Conservation (phyloP, 2,113 vertebrate genomes). For the Dasyprocta punctata region DNA sequence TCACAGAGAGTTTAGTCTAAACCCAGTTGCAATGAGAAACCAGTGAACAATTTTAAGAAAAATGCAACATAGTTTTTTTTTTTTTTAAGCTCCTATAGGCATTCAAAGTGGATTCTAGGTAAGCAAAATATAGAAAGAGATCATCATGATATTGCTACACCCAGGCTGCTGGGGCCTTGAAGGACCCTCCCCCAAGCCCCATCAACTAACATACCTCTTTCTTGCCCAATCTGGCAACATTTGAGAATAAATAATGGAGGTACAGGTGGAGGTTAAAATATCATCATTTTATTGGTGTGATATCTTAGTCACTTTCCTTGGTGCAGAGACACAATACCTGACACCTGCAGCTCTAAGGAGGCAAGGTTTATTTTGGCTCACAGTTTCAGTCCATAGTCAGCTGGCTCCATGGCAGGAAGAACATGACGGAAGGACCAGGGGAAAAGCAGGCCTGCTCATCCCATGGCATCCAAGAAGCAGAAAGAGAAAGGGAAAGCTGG, state of each 20-base stretch:
- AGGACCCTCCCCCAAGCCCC: background rate
- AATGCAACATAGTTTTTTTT: background rate
- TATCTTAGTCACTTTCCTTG: background rate
- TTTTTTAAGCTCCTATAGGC: background rate
- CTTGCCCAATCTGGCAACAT: background rate
- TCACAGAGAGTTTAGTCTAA: background rate
- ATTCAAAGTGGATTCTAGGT: background rate
- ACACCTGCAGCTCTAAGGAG: background rate
- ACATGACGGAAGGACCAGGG: background rate
- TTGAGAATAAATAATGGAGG: background rate
- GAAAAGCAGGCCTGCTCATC: background rate
- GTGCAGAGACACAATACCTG: background rate
- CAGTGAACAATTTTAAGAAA: background rate
- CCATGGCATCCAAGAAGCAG: background rate
- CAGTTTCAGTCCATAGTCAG: background rate
- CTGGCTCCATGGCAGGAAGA: background rate
- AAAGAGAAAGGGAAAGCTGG: background rate
- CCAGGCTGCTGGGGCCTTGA: background rate
- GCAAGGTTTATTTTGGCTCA: background rate
- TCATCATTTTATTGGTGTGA: too few species aligned
- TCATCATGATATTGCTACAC: fast-evolving
- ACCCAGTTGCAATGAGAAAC: background rate
- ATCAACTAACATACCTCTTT: background rate
- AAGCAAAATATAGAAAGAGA: background rate
- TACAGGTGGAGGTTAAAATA: background rate